Evolutionary conservation across 2,113 vertebrate species (phyloP).

Genomic region (Pholis gunnellus): DNA sequence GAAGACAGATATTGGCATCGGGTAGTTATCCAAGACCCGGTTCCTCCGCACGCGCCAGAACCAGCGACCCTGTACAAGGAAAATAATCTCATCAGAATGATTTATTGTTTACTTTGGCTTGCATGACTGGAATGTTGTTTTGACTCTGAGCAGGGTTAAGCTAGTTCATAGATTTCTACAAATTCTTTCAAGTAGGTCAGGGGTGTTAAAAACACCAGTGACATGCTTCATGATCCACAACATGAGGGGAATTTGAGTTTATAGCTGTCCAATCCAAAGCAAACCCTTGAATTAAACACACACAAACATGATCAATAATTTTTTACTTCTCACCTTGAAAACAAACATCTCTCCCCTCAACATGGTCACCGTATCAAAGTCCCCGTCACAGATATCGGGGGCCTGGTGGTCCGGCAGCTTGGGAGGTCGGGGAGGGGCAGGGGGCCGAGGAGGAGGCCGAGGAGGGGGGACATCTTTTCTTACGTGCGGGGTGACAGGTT

Average conservation of each 20-base stretch:
- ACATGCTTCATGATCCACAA: neutral
- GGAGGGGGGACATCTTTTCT: slow-evolving; percentile 56
- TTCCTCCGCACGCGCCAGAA: slow-evolving; percentile 97
- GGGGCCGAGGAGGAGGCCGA: slow-evolving; percentile 58
- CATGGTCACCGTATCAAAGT: slow-evolving; percentile 83
- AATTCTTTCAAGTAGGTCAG: neutral
- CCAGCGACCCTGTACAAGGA: slow-evolving; percentile 88
- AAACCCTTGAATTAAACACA: neutral
- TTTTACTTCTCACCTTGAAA: slow-evolving; percentile 80
- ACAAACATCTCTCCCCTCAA: slow-evolving; percentile 86
- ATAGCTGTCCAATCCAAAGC: neutral
- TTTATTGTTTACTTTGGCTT: neutral
- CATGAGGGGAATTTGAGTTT: neutral
- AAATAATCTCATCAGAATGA: neutral
- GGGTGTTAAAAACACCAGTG: neutral
- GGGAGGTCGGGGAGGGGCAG: slow-evolving; percentile 80
- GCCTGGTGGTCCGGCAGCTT: slow-evolving; percentile 82
- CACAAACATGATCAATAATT: neutral
- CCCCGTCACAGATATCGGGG: slow-evolving; percentile 82
- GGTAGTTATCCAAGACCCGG: slow-evolving; percentile 94
- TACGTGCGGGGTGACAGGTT: slow-evolving; percentile 64
- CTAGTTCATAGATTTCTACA: neutral
- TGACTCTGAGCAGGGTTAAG: neutral
- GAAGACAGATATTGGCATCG: slow-evolving; percentile 96
- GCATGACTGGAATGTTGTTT: neutral